These are phyloP conservation scores for Aporophyla nigra DNA, from an alignment of 2,888 invertebrate genomes.

Conservation along the genomic window DNA sequence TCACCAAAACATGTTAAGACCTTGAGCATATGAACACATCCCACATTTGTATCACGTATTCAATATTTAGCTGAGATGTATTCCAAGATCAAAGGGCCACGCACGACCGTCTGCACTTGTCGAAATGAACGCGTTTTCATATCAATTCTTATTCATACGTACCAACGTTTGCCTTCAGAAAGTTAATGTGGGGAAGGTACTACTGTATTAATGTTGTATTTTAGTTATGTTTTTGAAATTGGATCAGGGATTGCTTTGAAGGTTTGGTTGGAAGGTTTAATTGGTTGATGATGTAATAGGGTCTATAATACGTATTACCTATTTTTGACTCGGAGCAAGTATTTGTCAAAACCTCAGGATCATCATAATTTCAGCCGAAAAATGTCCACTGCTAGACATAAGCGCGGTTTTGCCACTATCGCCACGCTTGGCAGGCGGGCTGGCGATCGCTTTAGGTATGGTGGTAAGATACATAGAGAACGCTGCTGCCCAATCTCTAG, in stretches of 20 bases:
- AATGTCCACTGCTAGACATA: too few species aligned
- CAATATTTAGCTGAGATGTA: slow-evolving; percentile 74
- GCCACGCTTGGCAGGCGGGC: too few species aligned
- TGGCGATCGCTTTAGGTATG: too few species aligned
- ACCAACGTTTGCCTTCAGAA: slow-evolving; percentile 47
- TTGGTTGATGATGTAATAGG: too few species aligned
- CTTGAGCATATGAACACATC: slow-evolving; percentile 30
- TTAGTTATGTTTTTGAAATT: slow-evolving; percentile 11
- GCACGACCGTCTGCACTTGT: slow-evolving; percentile 64
- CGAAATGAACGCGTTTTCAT: slow-evolving; percentile 69
- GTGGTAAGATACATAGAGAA: too few species aligned
- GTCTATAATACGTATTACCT: too few species aligned
- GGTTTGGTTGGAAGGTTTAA: background rate
- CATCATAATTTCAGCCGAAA: too few species aligned
- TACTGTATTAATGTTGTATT: background rate
- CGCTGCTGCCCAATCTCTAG: too few species aligned
- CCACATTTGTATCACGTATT: slow-evolving; percentile 71
- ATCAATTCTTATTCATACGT: slow-evolving; percentile 73
- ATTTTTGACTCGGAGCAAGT: too few species aligned
- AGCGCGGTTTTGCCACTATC: too few species aligned
- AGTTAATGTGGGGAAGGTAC: slow-evolving; percentile 43
- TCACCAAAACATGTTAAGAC: background rate
- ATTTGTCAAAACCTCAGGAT: too few species aligned
- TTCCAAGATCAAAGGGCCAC: slow-evolving; percentile 70
- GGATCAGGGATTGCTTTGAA: slow-evolving; percentile 18